Evolutionary conservation across 2,888 invertebrate genomes (phyloP).

Genomic region (Dromius quadrimaculatus): DNA sequence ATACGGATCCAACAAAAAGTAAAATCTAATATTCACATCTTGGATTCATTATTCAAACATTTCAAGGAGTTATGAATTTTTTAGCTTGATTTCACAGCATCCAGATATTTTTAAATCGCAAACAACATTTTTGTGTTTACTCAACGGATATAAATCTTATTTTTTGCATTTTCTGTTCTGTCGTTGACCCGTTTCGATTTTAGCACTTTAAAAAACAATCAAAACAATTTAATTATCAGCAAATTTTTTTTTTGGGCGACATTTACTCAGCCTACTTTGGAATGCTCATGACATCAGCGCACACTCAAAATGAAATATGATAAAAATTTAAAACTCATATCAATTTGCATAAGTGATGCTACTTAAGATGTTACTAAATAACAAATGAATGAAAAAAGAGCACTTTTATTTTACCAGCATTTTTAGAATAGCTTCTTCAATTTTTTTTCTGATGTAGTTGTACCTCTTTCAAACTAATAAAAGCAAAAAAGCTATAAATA

Average conservation of each 20-base stretch:
- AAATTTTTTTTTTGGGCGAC: slow-evolving; percentile 14
- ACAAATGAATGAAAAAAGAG: no score
- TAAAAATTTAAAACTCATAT: slow-evolving; percentile 32
- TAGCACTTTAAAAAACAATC: slow-evolving; percentile 19
- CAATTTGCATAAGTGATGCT: slow-evolving; percentile 14
- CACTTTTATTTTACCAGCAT: no score
- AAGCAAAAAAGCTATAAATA: no score
- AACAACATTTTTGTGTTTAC: slow-evolving; percentile 7
- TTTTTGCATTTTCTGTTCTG: slow-evolving; percentile 13
- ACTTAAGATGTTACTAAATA: slow-evolving; percentile 19
- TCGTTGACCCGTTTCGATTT: slow-evolving; percentile 8
- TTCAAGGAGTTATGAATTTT: no score
- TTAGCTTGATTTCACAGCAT: no score
- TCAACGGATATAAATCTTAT: slow-evolving; percentile 12
- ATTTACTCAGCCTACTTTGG: slow-evolving; percentile 21
- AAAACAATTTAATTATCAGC: slow-evolving; percentile 14
- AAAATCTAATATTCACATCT: no score
- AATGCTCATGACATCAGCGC: slow-evolving; percentile 32
- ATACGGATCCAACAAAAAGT: no score
- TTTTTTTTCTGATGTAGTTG: no score
- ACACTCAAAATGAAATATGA: slow-evolving; percentile 14
- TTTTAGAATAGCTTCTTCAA: no score
- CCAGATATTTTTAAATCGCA: background rate
- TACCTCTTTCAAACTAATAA: no score
- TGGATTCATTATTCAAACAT: no score